These are phyloP conservation scores for Hypomecis punctinalis DNA, from an alignment of 2,888 invertebrate species.

Conservation along the genomic window DNA sequence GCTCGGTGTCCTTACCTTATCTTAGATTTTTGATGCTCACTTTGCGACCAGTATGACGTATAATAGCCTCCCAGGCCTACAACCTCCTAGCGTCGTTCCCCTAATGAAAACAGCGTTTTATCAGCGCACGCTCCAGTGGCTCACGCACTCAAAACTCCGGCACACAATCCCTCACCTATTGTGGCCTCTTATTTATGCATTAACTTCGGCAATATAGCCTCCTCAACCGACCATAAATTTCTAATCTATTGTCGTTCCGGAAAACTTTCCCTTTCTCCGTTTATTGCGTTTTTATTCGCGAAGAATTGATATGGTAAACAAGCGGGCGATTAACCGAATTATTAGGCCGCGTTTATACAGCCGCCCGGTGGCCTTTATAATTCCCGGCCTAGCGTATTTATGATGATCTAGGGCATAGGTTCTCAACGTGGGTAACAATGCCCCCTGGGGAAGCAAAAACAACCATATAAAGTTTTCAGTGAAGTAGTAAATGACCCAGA, in stretches of 20 bases:
- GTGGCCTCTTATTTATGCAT: conserved; percentile 82
- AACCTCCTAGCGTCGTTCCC: neutral
- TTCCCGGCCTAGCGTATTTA: conserved; percentile 47
- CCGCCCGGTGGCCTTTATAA: conserved; percentile 46
- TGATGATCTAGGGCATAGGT: conserved; percentile 42
- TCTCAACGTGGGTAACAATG: neutral
- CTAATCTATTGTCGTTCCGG: conserved; percentile 57
- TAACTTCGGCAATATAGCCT: conserved; percentile 79
- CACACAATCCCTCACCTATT: conserved; percentile 59
- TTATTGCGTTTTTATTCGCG: conserved; percentile 59
- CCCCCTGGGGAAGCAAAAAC: no score
- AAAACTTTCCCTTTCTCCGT: conserved; percentile 50
- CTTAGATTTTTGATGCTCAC: no score
- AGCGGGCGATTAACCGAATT: conserved; percentile 62
- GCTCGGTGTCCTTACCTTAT: no score
- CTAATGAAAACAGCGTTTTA: conserved; percentile 17
- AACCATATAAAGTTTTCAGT: no score
- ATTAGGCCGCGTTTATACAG: conserved; percentile 55
- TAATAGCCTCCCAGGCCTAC: no score
- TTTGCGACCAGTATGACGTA: no score
- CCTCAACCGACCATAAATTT: conserved; percentile 59
- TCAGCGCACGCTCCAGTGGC: conserved; percentile 25
- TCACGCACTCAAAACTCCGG: conserved; percentile 31
- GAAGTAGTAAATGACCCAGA: no score
- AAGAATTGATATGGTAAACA: conserved; percentile 68